Percentiles rank a stretch among this genome's conserved stretches.
These are phyloP conservation scores for Trachelus troglodyta DNA, from an alignment of 2,888 invertebrate species.

Conservation along the genomic window DNA sequence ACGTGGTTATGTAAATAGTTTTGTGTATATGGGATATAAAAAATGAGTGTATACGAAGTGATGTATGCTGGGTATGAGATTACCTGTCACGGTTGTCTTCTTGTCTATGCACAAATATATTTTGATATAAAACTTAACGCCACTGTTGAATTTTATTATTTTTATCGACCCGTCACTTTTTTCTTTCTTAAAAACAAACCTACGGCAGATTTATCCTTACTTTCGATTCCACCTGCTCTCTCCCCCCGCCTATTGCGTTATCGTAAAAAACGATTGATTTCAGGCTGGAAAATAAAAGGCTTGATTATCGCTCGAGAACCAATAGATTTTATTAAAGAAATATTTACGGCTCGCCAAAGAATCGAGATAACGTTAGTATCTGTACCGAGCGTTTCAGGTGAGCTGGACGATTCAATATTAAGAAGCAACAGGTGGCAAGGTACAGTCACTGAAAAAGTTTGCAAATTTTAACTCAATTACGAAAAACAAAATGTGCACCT, in stretches of 20 bases:
- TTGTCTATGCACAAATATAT: constrained; percentile 65
- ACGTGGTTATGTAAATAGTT: background rate
- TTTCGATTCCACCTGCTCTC: too few relatives aligned
- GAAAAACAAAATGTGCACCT: background rate
- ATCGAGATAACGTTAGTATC: background rate
- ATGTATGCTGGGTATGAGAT: constrained; percentile 42
- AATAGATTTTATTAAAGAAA: background rate
- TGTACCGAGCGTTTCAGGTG: background rate
- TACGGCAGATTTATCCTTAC: too few relatives aligned
- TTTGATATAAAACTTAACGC: constrained; percentile 61
- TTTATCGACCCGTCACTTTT: background rate
- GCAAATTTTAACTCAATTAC: background rate
- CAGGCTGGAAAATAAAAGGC: background rate
- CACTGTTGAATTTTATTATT: background rate
- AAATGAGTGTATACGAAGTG: constrained; percentile 19
- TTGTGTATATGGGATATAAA: background rate
- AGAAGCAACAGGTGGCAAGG: background rate
- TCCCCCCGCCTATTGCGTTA: background rate
- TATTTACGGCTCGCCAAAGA: background rate
- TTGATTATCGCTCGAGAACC: background rate
- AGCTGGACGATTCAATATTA: background rate
- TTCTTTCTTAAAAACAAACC: too few relatives aligned
- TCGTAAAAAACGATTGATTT: background rate
- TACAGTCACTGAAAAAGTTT: background rate
- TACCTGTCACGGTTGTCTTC: constrained; percentile 60